Evolutionary conservation across 2,888 invertebrate genomes (phyloP), one percentile per base, ranked within the genome.

Genomic region (Philopedon plagiatum): DNA sequence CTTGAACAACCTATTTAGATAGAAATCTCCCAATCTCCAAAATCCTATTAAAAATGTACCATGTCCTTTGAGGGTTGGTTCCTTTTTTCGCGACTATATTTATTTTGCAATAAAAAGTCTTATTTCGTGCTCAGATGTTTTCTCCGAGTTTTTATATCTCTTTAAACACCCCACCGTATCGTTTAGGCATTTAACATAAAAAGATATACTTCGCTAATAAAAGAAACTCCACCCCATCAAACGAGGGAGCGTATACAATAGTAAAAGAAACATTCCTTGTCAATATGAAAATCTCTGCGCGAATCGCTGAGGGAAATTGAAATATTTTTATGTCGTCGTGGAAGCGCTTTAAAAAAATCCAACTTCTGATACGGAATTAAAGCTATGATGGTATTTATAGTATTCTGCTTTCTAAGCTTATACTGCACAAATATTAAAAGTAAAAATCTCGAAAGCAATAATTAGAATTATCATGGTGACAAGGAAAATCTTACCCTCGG

Each of bases 281-380:
- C 67, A 60, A 67, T 67, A 67, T 37, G 26, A 39, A 49, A 60
- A 67, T 62, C 68, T 61, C 54, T 58, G n/a, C 21, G 29, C 39
- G 54, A 44, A 51, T 63, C 34, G 32, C 39, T 41, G 8, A 44
- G 44, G 62, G 68, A 73, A 73, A 68, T 68, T 68, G 68, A 73
- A 73, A 73, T 68, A 73, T 72, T 72, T 72, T 73, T 62, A 67
- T 72, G 37, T 29, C 1, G 21, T 51, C 23, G 46, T 74, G 39
- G 13, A 5, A n/a, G n/a, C 11, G 13, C 15, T 39, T 15, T 4
- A 4, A 5, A 13, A 5, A 15, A 39, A 15, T 5, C n/a, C 1
- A 11, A n/a, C 4, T 37, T 37, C 1, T n/a, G n/a, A 37, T 11
- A 1, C 1, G n/a, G 2, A n/a, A 37, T 37, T 26, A 5, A 26